Conservation (phyloP, 2,888 invertebrate species). For the Diarsia mendica region DNA sequence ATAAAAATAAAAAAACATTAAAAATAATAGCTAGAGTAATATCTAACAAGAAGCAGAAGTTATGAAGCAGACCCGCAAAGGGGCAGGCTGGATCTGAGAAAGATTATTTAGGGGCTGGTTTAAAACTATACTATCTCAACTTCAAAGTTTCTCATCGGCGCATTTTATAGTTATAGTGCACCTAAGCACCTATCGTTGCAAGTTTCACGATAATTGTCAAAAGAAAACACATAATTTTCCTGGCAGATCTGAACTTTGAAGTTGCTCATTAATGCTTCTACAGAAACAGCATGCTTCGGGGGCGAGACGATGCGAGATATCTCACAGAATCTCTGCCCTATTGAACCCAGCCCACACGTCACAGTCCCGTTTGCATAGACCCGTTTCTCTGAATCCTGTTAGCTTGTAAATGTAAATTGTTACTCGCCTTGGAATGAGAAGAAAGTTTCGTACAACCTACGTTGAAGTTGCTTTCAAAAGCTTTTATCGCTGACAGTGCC, state of each 20-base stretch:
- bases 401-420: conserved; percentile 13
- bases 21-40: too few species aligned
- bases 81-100: too few species aligned
- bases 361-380: conserved; percentile 4
- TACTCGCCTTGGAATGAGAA: conserved; percentile 6
- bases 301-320: conserved; percentile 31
- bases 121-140: too few species aligned
- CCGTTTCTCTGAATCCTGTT: conserved; percentile 23
- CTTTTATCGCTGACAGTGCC: neutral
- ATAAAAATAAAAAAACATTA: too few species aligned
- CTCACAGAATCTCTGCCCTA: conserved; percentile 27
- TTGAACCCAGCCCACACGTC: conserved; percentile 36
- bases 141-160: too few species aligned
- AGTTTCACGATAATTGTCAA: neutral
- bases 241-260: neutral
- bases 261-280: neutral
- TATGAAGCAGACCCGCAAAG: too few species aligned
- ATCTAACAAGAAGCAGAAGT: too few species aligned
- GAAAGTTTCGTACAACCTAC: conserved; percentile 28
- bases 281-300: conserved; percentile 6
- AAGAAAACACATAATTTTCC: neutral
- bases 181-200: neutral
- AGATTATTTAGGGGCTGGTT: too few species aligned
- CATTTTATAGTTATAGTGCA: neutral
- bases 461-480: conserved; percentile 1